phyloP scores from a whole-genome alignment of 2,113 vertebrate species.

The Scytalopus superciliaris region DNA sequence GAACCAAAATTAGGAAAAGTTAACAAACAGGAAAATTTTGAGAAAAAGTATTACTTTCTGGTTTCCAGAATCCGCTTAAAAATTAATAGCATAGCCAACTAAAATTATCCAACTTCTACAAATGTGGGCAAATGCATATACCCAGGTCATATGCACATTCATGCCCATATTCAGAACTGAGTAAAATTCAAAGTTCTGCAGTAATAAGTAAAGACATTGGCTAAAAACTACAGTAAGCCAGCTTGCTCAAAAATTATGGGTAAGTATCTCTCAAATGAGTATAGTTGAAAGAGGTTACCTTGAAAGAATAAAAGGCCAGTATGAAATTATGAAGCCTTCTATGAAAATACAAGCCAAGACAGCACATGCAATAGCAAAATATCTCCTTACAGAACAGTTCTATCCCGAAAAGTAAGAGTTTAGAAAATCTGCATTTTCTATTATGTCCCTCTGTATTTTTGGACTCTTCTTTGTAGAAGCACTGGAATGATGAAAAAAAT shows the following conservation, averaged over 20 bases:
- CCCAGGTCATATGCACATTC: neutral
- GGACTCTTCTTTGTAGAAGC: neutral
- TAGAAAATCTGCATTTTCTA: neutral
- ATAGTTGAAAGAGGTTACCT: neutral
- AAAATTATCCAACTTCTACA: neutral
- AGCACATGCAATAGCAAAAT: neutral
- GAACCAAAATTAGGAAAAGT: neutral
- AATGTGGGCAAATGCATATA: neutral
- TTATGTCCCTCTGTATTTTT: neutral
- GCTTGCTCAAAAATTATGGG: neutral
- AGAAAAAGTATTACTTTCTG: neutral
- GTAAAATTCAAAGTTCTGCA: neutral
- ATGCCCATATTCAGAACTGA: neutral
- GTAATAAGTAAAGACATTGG: neutral
- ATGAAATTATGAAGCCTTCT: neutral
- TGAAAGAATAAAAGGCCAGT: neutral
- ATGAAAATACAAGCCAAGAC: neutral
- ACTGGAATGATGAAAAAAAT: neutral
- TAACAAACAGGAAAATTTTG: neutral
- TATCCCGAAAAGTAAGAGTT: neutral
- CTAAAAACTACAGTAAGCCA: neutral
- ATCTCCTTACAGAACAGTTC: neutral
- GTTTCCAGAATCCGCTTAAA: neutral
- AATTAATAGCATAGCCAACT: neutral
- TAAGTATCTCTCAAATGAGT: neutral